phyloP scores from a whole-genome alignment of 2,888 invertebrate species.

The Eudasyphora cyanicolor region DNA sequence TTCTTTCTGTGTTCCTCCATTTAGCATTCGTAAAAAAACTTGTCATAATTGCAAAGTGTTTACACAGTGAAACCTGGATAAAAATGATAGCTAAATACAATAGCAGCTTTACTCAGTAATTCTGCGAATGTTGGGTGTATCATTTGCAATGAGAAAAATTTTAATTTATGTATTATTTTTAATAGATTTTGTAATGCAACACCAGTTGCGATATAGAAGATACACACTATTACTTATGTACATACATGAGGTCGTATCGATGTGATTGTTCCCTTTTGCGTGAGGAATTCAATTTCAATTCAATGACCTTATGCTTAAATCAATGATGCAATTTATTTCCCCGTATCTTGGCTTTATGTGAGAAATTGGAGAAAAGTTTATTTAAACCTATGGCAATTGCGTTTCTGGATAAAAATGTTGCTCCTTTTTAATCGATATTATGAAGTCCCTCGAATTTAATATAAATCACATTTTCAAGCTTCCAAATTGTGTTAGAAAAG shows the following conservation, averaged over 20 bases:
- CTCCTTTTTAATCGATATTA: no score
- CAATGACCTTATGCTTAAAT: no score
- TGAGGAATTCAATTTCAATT: no score
- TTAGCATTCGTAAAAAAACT: neutral
- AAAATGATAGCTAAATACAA: neutral
- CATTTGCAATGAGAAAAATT: conserved; percentile 7
- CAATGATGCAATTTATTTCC: no score
- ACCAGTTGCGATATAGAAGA: neutral
- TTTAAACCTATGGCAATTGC: no score
- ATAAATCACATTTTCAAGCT: no score
- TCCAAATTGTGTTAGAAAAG: no score
- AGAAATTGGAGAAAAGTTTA: no score
- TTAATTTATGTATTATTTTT: conserved; percentile 31
- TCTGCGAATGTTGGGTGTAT: conserved; percentile 11
- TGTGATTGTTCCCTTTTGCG: neutral
- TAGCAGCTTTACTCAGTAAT: neutral
- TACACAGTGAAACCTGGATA: neutral
- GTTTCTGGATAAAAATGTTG: no score
- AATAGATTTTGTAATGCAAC: neutral
- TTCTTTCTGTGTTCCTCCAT: neutral
- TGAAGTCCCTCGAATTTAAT: no score
- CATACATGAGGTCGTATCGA: no score
- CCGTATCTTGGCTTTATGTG: no score
- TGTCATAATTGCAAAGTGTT: neutral
- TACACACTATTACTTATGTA: neutral